A percentile compares a stretch with the other conserved stretches of the same genome.
Conservation (phyloP, 2,888 invertebrate species). For the Nomada lathburiana region DNA sequence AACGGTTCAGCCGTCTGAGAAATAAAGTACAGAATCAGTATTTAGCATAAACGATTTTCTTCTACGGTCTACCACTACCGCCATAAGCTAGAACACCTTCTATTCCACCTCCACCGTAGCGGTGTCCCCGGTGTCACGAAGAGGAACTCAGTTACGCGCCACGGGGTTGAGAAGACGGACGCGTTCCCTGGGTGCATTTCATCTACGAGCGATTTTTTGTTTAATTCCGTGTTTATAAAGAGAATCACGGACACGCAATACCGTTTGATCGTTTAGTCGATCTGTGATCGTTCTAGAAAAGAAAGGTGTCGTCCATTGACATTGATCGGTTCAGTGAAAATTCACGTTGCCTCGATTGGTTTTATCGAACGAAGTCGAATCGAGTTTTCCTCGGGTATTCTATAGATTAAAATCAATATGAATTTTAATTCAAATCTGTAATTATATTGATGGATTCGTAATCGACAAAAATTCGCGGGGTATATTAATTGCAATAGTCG, state of each 20-base stretch:
- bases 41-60: conserved; percentile 21
- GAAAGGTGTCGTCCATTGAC: conserved; percentile 19
- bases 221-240: not conserved
- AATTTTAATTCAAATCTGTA: not conserved
- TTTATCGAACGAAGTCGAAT: conserved; percentile 1
- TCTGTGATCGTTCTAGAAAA: not conserved
- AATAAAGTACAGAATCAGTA: not conserved
- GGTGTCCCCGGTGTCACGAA: conserved; percentile 72
- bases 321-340: conserved; percentile 32
- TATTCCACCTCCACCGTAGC: conserved; percentile 69
- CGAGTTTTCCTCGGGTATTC: not conserved
- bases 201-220: not conserved
- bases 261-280: conserved; percentile 11
- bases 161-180: conserved; percentile 79
- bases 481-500: not conserved
- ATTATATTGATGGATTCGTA: not conserved
- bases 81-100: conserved; percentile 46
- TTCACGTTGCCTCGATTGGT: conserved; percentile 1
- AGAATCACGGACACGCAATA: not conserved
- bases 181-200: conserved; percentile 53
- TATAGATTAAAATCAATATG: not conserved
- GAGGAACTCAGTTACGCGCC: conserved; percentile 78
- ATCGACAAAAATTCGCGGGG: not conserved
- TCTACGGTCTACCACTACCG: conserved; percentile 43
- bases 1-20: too few species aligned